Conservation (phyloP, 2,888 invertebrate genomes). For the Deroplatys truncata region DNA sequence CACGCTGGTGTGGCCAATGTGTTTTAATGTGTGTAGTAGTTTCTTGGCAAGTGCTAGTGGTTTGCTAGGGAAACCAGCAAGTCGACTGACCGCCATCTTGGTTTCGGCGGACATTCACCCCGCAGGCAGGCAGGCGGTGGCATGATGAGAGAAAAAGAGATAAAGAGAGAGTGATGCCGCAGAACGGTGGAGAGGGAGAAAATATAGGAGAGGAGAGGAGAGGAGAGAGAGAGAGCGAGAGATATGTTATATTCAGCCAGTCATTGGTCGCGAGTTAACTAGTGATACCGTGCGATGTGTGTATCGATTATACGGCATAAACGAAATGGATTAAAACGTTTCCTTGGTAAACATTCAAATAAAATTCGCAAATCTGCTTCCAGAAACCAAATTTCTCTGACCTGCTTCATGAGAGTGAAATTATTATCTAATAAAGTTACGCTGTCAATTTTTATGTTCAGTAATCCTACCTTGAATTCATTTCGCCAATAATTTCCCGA, state of each 20-base stretch:
- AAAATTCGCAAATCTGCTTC: too few relatives aligned
- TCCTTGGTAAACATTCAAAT: neutral
- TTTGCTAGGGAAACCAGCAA: slow-evolving; percentile 22
- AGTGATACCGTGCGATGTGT: neutral
- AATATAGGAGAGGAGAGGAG: neutral
- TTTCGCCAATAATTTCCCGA: too few relatives aligned
- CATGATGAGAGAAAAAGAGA: slow-evolving; percentile 3
- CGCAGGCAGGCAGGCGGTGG: slow-evolving; percentile 13
- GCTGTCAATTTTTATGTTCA: too few relatives aligned
- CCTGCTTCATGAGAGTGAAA: too few relatives aligned
- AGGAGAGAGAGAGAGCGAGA: neutral
- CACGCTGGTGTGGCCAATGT: neutral
- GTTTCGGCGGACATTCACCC: slow-evolving; percentile 22
- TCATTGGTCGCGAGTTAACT: neutral
- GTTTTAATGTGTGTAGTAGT: slow-evolving; percentile 15
- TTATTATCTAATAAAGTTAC: too few relatives aligned
- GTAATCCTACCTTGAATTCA: too few relatives aligned
- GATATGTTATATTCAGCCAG: neutral
- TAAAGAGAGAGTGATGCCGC: neutral
- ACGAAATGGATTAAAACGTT: neutral
- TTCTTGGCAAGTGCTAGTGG: slow-evolving; percentile 18
- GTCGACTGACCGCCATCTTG: slow-evolving; percentile 23
- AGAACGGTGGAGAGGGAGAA: neutral
- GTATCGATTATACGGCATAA: slow-evolving; percentile 20
- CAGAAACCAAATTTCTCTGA: too few relatives aligned